Percentiles rank a stretch among this genome's conserved stretches.
Conservation (phyloP, 2,113 vertebrate genomes). For the Desmodus rotundus region DNA sequence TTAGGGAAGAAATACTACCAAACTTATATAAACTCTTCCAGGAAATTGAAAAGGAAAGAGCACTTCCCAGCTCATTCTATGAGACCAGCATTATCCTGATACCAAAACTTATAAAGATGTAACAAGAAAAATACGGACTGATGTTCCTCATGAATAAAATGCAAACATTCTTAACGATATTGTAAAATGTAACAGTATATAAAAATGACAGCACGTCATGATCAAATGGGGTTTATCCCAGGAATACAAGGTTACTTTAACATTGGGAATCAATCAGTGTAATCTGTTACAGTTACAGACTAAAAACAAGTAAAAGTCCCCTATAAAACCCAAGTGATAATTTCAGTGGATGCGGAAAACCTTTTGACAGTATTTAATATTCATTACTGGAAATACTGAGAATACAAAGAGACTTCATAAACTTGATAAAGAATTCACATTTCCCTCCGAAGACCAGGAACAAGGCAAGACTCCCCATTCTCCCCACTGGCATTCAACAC, state of each 20-base stretch:
- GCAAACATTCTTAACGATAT: not conserved
- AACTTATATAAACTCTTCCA: not conserved
- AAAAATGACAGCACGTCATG: not conserved
- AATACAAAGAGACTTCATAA: not conserved
- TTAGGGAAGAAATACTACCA: not conserved
- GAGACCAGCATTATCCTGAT: not conserved
- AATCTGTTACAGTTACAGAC: not conserved
- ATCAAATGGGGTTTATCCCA: not conserved
- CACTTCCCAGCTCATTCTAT: not conserved
- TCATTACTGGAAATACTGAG: not conserved
- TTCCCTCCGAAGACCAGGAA: not conserved
- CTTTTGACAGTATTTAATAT: not conserved
- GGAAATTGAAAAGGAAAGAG: not conserved
- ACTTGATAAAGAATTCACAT: not conserved
- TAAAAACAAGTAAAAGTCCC: not conserved
- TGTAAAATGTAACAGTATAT: not conserved
- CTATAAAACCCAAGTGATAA: not conserved
- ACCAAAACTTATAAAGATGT: not conserved
- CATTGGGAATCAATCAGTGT: not conserved
- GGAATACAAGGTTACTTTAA: not conserved
- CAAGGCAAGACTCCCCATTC: not conserved
- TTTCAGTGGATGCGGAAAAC: not conserved
- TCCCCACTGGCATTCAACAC: not conserved
- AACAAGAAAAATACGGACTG: not conserved
- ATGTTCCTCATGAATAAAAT: not conserved